Evolutionary conservation across 2,888 invertebrate genomes (phyloP), one percentile per base, ranked within the genome.

Genomic region (Lymantria dispar): DNA sequence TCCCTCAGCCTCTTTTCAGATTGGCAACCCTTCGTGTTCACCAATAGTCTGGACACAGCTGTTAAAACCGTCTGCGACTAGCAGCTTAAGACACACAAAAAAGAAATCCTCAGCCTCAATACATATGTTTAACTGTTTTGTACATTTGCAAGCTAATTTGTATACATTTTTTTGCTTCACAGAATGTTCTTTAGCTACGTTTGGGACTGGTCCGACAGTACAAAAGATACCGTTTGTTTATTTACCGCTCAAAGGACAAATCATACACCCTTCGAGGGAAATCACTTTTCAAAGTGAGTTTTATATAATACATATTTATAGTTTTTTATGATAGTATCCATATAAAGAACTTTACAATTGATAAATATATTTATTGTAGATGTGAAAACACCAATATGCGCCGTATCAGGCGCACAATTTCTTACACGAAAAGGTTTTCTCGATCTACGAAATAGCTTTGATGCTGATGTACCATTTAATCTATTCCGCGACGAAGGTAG

Each of bases 221-320:
- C 97, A 97, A 80, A 94, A 94, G 76, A 96, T 97, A 66, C 97
- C 97, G 15, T 96, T 96, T 79, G 96, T 97, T 14, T 97, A 95
- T 80, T 88, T 97, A 62, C 97, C 97, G 13, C 89, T 96, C 58
- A 95, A 95, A 75, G 96, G 96, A 41, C 97, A 97, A 88, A 96
- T 97, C 66, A 95, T 97, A 68, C 95, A 97, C 86, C 97, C 97
- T 0, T 96, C 96, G 60, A 95, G 95, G 70, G 96, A 97, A 89
- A 96, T 97, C 74, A 94, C 94, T 69, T 95, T 97, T 82, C 92
- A 95, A 84, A 95, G 96, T 96, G 9, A 58, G 64, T 51, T 11
- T 40, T 40, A 33, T 8, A 13, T 12, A 14, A 7, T 40, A n/a
- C n/a, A n/a, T 40, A 14, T 33, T 33, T 33, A 33, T 10, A 22